Percentiles rank a stretch among this genome's conserved stretches.
Conservation (phyloP, 2,888 invertebrate species). For the Dolomedes plantarius region DNA sequence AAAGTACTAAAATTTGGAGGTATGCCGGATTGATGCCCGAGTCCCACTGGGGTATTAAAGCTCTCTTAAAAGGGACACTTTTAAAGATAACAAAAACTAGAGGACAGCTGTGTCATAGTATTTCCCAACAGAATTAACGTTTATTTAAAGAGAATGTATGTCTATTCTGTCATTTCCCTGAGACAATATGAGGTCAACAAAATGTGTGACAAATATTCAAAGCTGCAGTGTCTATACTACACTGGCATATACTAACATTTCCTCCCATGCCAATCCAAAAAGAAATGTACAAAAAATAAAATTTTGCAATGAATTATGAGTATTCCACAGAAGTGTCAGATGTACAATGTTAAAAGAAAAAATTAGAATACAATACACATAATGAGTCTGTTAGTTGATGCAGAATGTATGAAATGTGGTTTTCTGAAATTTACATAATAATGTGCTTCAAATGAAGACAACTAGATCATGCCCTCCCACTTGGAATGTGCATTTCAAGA, state of each 20-base stretch:
- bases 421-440: slow-evolving; percentile 40
- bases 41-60: too few species aligned
- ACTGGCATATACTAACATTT: slow-evolving; percentile 21
- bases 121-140: not conserved
- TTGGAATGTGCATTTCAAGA: slow-evolving; percentile 42
- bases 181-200: slow-evolving; percentile 68
- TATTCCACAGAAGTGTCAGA: not conserved
- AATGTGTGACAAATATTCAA: slow-evolving; percentile 57
- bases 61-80: not conserved
- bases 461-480: not conserved
- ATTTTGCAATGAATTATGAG: not conserved
- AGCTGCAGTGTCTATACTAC: slow-evolving; percentile 51
- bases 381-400: slow-evolving; percentile 54
- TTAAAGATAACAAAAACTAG: not conserved
- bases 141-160: not conserved
- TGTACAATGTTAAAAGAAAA: slow-evolving; percentile 48
- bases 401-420: slow-evolving; percentile 27
- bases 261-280: not conserved
- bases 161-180: slow-evolving; percentile 67
- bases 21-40: too few species aligned
- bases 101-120: not conserved
- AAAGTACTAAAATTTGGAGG: too few species aligned
- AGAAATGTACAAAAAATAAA: slow-evolving; percentile 8
- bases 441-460: slow-evolving; percentile 35
- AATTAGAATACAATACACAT: slow-evolving; percentile 37